Conservation (phyloP, 1,140 invertebrate genomes). For the Tribolium castaneum region DNA sequence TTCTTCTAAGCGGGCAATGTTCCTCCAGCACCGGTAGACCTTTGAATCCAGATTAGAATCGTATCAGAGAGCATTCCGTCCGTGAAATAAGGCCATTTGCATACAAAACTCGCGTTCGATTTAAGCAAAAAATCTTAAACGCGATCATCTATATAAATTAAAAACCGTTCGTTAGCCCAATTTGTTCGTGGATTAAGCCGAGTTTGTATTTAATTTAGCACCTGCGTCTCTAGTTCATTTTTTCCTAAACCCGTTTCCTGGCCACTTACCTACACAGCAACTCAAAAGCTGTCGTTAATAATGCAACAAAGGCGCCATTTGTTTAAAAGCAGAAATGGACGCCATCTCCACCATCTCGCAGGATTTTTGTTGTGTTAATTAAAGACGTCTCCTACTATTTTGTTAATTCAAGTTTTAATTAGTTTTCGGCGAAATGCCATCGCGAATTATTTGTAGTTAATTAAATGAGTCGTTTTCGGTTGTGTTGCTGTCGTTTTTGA, state of each 20-base stretch:
- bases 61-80: constrained; percentile 12
- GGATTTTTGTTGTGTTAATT: constrained; percentile 33
- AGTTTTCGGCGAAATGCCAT: constrained; percentile 16
- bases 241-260: not conserved
- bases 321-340: not conserved
- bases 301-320: constrained; percentile 15
- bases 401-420: constrained; percentile 25
- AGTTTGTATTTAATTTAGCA: constrained; percentile 28
- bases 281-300: constrained; percentile 19
- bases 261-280: not conserved
- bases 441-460: constrained; percentile 21
- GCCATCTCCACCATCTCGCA: not conserved
- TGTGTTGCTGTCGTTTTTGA: not conserved
- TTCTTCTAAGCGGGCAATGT: not conserved
- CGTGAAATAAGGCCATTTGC: constrained; percentile 24
- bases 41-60: constrained; percentile 31
- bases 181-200: constrained; percentile 1
- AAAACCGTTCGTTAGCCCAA: not conserved
- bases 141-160: constrained; percentile 17
- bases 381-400: constrained; percentile 10
- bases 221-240: not conserved
- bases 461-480: not conserved
- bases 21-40: constrained; percentile 1
- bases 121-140: not conserved
- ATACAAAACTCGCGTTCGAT: constrained; percentile 19